Percentiles rank a stretch among this genome's conserved stretches.
Conservation (phyloP, 1,140 invertebrate genomes). For the Whitmania pigra region DNA sequence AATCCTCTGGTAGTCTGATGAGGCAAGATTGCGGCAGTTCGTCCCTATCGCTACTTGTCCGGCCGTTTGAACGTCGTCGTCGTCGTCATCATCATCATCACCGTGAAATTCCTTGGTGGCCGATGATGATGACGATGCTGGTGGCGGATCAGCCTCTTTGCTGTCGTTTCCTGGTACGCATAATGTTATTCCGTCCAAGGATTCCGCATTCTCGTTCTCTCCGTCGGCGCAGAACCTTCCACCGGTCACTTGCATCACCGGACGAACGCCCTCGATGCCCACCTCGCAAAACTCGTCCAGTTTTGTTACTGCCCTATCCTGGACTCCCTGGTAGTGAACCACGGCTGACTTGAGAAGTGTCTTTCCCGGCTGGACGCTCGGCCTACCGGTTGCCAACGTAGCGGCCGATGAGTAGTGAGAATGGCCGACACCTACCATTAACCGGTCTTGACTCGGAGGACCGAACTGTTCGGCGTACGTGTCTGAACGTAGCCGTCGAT, state of each 20-base stretch:
- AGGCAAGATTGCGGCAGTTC: not conserved
- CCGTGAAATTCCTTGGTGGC: not conserved
- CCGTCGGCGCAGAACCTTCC: not conserved
- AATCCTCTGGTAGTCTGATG: not conserved
- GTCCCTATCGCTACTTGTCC: not conserved
- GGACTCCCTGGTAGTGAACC: slow-evolving; percentile 2
- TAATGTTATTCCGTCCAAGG: not conserved
- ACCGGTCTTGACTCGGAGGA: not conserved
- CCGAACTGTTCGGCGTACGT: slow-evolving; percentile 25
- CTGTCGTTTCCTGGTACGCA: not conserved
- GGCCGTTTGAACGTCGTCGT: not conserved
- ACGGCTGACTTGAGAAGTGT: slow-evolving; percentile 2
- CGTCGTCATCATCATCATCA: slow-evolving; percentile 4
- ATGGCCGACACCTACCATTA: not conserved
- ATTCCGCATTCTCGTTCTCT: not conserved
- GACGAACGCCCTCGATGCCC: not conserved
- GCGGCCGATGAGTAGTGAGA: not conserved
- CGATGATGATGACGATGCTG: too few relatives aligned
- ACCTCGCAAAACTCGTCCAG: not conserved
- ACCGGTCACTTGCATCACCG: not conserved
- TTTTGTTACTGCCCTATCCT: slow-evolving; percentile 3
- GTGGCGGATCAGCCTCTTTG: too few relatives aligned
- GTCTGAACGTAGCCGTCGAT: slow-evolving; percentile 18
- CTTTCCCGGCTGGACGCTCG: not conserved
- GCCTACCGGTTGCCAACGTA: not conserved